phyloP scores from a whole-genome alignment of 1,140 invertebrate genomes.

The Zaprionus ghesquierei region DNA sequence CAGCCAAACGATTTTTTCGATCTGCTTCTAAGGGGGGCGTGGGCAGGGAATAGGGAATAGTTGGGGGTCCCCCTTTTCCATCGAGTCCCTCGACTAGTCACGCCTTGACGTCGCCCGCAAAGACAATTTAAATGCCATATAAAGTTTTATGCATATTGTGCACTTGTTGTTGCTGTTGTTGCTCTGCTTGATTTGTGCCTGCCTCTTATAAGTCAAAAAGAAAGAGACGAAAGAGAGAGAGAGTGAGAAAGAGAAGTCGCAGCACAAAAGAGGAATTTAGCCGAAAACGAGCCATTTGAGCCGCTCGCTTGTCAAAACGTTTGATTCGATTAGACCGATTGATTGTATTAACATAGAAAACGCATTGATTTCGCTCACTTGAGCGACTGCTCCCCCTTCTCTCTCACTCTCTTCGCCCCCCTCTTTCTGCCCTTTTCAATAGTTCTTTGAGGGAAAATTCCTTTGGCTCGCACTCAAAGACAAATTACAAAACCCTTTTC shows the following conservation, averaged over 20 bases:
- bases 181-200: constrained; percentile 36
- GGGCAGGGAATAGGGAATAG: background rate
- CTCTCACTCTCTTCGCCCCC: background rate
- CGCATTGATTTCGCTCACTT: constrained; percentile 71
- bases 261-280: constrained; percentile 32
- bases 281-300: constrained; percentile 61
- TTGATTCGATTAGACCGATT: constrained; percentile 78
- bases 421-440: constrained; percentile 3
- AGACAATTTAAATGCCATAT: constrained; percentile 74
- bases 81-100: constrained; percentile 2
- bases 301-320: constrained; percentile 69
- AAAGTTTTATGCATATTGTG: constrained; percentile 77
- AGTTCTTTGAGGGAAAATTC: constrained; percentile 10
- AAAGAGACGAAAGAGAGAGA: background rate
- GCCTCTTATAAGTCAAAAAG: constrained; percentile 46
- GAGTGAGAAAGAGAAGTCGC: constrained; percentile 4
- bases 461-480: constrained; percentile 9
- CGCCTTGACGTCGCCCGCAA: constrained; percentile 4
- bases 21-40: background rate
- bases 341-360: constrained; percentile 77
- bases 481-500: constrained; percentile 27
- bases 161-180: constrained; percentile 58
- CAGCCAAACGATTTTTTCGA: constrained; percentile 42
- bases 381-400: constrained; percentile 31
- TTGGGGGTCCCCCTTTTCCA: background rate